Base-by-base conservation (phyloP, 2,888 invertebrate genomes). In the Macrophya alboannulata region DNA sequence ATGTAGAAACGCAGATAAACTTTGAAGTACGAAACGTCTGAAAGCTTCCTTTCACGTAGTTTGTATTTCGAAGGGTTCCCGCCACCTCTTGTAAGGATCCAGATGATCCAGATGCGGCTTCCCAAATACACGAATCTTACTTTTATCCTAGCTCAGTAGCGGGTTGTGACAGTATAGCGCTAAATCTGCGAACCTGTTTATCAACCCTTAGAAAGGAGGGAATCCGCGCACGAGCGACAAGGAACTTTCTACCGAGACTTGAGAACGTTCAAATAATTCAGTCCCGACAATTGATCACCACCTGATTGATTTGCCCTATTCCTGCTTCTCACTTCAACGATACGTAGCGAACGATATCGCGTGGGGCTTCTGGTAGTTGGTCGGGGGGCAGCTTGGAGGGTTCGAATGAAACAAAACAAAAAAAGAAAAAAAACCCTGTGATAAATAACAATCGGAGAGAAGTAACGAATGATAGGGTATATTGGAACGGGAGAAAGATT, bases 361-460 rank as follows among this genome's bases (percentile, higher is more conserved):
- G 71, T 15, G 68, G 31, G 48, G n/a, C 31, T 12, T 40, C 40
- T 55, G 17, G 72, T 55, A 71, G 40, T 37, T 17, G 21, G 59
- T n/a, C 10, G 21, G 17, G 17, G 65, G 37, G 65, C 8, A 59
- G 25, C 59, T 25, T 25, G 43, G 17, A 84, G 59, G 76, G 31
- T 65, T 17, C n/a, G 37, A 37, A 37, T 15, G 17, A 37, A 31
- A 31, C 31, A 31, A 31, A 3, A 31, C 1, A 31, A 31, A 31
- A 12, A 45, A 48, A n/a, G 10, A 17, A 17, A 45, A 10, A 51
- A 48, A 48, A 77, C 45, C 65, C 65, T 85, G 62, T 85, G 72
- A 85, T 85, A 85, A 85, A 85, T 85, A 74, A 85, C 85, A 77
- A 85, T 85, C 77, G 77, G 51, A 10, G 85, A 37, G 65, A 37